Base-by-base conservation (phyloP, 2,888 invertebrate species). In the Cephalotes varians region DNA sequence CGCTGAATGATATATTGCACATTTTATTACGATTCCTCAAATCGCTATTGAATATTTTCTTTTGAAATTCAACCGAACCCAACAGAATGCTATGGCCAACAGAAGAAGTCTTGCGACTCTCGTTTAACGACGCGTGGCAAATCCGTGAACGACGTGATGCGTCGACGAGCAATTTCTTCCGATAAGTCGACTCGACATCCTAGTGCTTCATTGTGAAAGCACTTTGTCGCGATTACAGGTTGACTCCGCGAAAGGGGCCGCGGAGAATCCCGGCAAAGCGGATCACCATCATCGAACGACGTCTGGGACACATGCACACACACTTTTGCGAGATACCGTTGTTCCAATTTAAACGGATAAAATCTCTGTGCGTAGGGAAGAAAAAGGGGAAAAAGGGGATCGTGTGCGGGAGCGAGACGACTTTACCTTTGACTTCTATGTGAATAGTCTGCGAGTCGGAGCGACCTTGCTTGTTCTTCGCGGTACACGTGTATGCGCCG, bases 401-500 rank as follows among this genome's bases (percentile, higher is more conserved):
- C 4, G 25, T 10, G 4, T 15, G 31, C 25, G 12, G 44, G 21
- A 58, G 18, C 77, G 56, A 56, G 28, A 82, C 28, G 64, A 73
- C 73, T 87, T 93, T 93, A 95, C 95, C 95, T 92, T 95, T 94
- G 65, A 95, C 95, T 91, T 95, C 95, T 86, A 95, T 94, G 89
- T 95, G 95, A 21, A 95, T 94, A 60, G 95, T 95, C 88, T 95
- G 93, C 2, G 98, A 96, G 31, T 98, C 97, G 1, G 97, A 96
- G 92, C 97, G 97, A 84, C 97, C 96, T 93, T 98, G 98, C 87
- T 97, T 96, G 94, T 98, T 98, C 86, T 97, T 96, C 0, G 98
- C 98, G 91, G 97, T 97, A 94, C 98, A 99, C 67, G 98, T 98
- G 95, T 98, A 98, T 15, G 97, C 97, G 74, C 98, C 98, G 12